Percentiles rank a stretch among this genome's conserved stretches.
These are phyloP conservation scores for Muscina levida DNA, from an alignment of 2,888 invertebrate genomes.

Conservation along the genomic window DNA sequence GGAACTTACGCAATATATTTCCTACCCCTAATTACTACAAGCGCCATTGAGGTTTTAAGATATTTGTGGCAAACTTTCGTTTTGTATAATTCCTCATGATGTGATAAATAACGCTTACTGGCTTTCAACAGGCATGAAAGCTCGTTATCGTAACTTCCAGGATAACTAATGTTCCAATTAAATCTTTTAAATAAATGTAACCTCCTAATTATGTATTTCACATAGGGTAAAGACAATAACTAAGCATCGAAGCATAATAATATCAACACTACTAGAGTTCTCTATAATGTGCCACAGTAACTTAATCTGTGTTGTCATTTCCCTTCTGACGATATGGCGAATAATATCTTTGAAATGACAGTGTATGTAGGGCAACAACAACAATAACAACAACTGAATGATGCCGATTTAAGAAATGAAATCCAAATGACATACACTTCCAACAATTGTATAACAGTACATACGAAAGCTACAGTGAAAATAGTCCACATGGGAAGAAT, in stretches of 20 bases:
- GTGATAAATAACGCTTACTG: too few relatives aligned
- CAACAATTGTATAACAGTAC: neutral
- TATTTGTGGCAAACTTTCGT: too few relatives aligned
- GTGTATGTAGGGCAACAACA: too few relatives aligned
- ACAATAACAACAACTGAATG: conserved; percentile 1
- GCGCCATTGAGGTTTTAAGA: too few relatives aligned
- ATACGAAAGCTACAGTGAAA: neutral
- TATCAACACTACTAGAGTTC: conserved; percentile 13
- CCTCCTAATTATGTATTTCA: neutral
- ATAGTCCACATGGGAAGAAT: neutral
- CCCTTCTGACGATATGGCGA: conserved; percentile 16
- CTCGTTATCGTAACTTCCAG: too few relatives aligned
- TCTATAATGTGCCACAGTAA: conserved; percentile 20
- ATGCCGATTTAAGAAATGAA: neutral
- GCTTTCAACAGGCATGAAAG: too few relatives aligned
- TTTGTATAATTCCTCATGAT: too few relatives aligned
- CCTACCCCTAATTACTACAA: too few relatives aligned
- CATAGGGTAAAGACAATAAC: neutral
- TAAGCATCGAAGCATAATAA: conserved; percentile 37
- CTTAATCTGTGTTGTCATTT: conserved; percentile 34
- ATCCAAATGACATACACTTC: neutral
- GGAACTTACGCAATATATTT: too few relatives aligned
- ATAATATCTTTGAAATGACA: too few relatives aligned
- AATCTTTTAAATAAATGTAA: neutral
- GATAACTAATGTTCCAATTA: too few relatives aligned